Base-by-base conservation (phyloP, 2,888 invertebrate genomes). In the Serripes groenlandicus region DNA sequence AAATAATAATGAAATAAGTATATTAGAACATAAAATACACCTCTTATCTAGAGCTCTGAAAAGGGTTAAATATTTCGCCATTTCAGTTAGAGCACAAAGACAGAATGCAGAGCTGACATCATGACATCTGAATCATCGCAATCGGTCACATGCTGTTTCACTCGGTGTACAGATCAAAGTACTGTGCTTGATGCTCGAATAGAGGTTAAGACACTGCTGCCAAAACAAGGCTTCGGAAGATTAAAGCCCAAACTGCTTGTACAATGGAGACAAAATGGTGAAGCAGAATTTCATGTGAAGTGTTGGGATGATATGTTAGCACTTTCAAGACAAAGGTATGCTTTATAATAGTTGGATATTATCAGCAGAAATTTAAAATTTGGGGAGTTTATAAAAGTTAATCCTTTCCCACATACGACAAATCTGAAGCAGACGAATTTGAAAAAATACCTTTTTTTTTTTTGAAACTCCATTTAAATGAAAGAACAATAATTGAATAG, bases 151-250 rank as follows among this genome's bases (percentile, higher is more conserved):
- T 75, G 75, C 56, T 75, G 75, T 37, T 82, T 64, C 72, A 78
- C 64, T 7, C 28, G 70, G 5, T 82, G 82, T 72, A 37, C 32
- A 1, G 42, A 49, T 32, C n/a, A n/a, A n/a, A 37, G 34, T 5
- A 28, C n/a, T 5, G 5, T 34, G 7, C 42, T 86, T 18, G 87
- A 89, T 71, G 78, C 58, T 18, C 83, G 84, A 49, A 81, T 91
- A 15, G 91, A 90, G 70, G 88, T 89, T 9, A 90, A 89, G 81
- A 91, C 91, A 32, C 82, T 89, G 0, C 58, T 90, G 18, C 89
- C 88, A 52, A 78, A 70, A 21, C 30, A 49, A 21, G 80, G 77
- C 23, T 23, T 85, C 4, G 49, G 68, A 26, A 56, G 58, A 37
- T 21, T 69, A 32, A 76, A 81, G 58, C 9, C 60, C 11, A 75